Base-by-base conservation (phyloP, 2,797 vertebrate species). In the Rhadinocentrus ornatus region DNA sequence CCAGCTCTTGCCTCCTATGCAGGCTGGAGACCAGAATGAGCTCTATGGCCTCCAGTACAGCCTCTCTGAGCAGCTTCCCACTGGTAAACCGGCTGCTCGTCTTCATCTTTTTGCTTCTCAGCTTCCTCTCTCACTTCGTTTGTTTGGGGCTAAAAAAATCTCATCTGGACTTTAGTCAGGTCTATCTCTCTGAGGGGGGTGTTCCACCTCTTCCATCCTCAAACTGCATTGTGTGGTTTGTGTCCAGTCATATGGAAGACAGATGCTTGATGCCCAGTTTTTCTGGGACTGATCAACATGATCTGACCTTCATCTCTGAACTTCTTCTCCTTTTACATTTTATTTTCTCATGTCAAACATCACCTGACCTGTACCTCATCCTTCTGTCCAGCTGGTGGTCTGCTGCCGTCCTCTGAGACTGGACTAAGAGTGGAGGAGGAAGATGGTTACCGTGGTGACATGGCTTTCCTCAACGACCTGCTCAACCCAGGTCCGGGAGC, bases 381-480 rank as follows among this genome's bases (percentile, higher is more conserved):
- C 3, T 39, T 46, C 18, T 39, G 12, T 63, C 12, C 32, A 92
- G 91, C 58, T 44, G 92, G 88, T 20, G 80, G 73, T 11, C 4
- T 3, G 0, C 39, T 58, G 20, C 20, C 41, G 34, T 15, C 53
- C 1, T 48, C 73, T 1, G 70, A 62, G 8, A 11, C 61, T 0
- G 64, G 24, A 0, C 70, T 31, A 18, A 79, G 46, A 37, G 50
- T 31, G 0, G 87, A 89, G 26, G 83, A 91, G 52, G 95, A 96
- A 22, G 94, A 92, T 10, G 89, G 93, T 0, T 95, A 95, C 60
- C 88, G 84, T 9, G 81, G 92, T 0, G 95, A 96, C 85, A 93
- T 96, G 87, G 94, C 93, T 1, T 97, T 97, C 86, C 91, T 97
- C 69, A 91, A 94, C 78, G 94, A 92, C 73, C 91, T 96, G 39